Conservation (phyloP, 2,888 invertebrate genomes). For the Beris morrisii region DNA sequence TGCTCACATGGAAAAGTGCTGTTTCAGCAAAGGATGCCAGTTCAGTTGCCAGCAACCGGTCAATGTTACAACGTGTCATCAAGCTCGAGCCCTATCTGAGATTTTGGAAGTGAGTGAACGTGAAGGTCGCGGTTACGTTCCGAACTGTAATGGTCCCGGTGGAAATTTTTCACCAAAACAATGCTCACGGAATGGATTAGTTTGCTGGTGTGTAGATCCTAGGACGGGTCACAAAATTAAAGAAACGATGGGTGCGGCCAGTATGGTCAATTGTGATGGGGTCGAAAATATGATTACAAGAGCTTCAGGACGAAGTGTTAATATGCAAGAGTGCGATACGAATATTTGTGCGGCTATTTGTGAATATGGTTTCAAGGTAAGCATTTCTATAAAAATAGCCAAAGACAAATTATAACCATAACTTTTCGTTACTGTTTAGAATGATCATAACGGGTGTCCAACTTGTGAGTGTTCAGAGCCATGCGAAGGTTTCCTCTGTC, state of each 20-base stretch:
- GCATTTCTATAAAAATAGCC: slow-evolving; percentile 33
- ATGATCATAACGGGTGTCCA: slow-evolving; percentile 68
- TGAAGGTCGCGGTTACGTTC: slow-evolving; percentile 80
- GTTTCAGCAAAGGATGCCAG: slow-evolving; percentile 72
- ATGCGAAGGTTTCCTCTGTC: slow-evolving; percentile 75
- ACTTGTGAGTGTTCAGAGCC: slow-evolving; percentile 86
- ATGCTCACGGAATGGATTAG: slow-evolving; percentile 81
- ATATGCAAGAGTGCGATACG: slow-evolving; percentile 63
- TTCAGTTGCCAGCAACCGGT: slow-evolving; percentile 73
- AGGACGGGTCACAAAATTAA: slow-evolving; percentile 74
- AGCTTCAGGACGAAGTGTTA: slow-evolving; percentile 58
- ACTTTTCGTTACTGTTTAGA: slow-evolving; percentile 42
- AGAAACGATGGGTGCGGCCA: slow-evolving; percentile 78
- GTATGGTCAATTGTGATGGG: slow-evolving; percentile 65
- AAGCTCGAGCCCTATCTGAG: slow-evolving; percentile 77
- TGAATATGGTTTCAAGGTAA: slow-evolving; percentile 78
- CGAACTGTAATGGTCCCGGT: slow-evolving; percentile 70
- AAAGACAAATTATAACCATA: background rate
- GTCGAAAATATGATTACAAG: slow-evolving; percentile 54
- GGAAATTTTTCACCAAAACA: slow-evolving; percentile 75
- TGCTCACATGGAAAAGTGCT: slow-evolving; percentile 80
- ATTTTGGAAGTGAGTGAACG: slow-evolving; percentile 75
- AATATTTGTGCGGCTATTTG: slow-evolving; percentile 81
- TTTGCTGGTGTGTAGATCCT: slow-evolving; percentile 85
- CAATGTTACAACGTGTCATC: slow-evolving; percentile 76